Evolutionary conservation across 2,797 vertebrate species (phyloP).

Genomic region (Gymnocypris eckloni): DNA sequence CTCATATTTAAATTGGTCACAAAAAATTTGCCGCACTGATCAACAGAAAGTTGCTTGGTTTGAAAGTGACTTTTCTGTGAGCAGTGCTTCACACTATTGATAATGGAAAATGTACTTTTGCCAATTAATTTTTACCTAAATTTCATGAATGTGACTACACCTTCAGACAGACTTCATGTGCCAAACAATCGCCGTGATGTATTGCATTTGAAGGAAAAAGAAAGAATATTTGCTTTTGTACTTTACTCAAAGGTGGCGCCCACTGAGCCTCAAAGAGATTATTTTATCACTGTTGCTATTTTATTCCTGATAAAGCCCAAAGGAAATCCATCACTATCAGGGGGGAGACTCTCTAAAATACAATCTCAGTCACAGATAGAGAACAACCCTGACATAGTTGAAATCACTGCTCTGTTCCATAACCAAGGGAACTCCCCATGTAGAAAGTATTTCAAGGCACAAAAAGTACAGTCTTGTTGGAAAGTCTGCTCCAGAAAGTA

Average conservation of each 20-base stretch:
- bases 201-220: background rate
- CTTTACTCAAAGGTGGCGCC: constrained; percentile 79
- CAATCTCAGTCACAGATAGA: constrained; percentile 47
- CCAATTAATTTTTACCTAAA: background rate
- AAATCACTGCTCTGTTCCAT: background rate
- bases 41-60: background rate
- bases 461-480: background rate
- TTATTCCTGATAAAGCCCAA: constrained; percentile 59
- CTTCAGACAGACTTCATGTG: background rate
- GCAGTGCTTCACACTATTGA: background rate
- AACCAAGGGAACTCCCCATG: background rate
- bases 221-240: constrained; percentile 77
- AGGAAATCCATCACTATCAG: constrained; percentile 53
- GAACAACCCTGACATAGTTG: constrained; percentile 4
- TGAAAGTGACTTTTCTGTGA: background rate
- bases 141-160: background rate
- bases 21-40: background rate
- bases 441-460: background rate
- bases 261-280: constrained; percentile 82
- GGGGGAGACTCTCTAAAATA: constrained; percentile 55
- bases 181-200: background rate
- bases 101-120: background rate
- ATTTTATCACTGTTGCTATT: constrained; percentile 61
- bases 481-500: background rate
- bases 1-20: background rate